These are phyloP conservation scores for Vireo griseus DNA, from an alignment of 2,797 vertebrate genomes.

Conservation along the genomic window DNA sequence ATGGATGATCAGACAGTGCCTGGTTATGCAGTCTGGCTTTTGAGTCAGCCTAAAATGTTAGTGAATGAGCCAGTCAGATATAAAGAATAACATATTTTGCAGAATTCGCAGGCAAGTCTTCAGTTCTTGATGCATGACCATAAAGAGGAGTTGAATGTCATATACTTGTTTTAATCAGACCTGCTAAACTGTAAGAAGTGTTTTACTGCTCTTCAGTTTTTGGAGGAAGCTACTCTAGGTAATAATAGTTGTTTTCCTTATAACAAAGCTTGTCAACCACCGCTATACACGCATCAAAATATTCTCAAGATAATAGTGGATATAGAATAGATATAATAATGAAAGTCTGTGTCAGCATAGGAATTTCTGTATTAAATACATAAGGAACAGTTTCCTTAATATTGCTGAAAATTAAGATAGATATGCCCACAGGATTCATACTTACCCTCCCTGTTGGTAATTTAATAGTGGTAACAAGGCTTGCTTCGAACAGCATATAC, in stretches of 20 bases:
- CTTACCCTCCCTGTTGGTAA: not conserved
- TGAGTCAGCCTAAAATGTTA: not conserved
- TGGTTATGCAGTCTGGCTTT: not conserved
- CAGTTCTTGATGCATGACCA: not conserved
- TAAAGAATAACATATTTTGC: not conserved
- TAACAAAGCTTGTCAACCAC: not conserved
- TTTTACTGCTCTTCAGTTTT: not conserved
- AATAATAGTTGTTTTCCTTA: not conserved
- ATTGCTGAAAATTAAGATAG: not conserved
- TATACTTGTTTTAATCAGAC: not conserved
- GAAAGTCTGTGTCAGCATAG: not conserved
- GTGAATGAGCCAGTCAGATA: not conserved
- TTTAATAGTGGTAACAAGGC: not conserved
- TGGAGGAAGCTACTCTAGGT: not conserved
- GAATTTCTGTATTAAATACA: not conserved
- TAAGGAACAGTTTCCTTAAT: not conserved
- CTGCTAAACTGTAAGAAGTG: not conserved
- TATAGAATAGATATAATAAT: not conserved
- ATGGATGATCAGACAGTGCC: not conserved
- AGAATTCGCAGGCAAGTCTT: not conserved
- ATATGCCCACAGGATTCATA: not conserved
- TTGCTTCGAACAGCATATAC: not conserved
- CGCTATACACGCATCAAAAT: not conserved
- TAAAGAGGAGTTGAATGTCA: not conserved
- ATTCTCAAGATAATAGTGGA: not conserved